Evolutionary conservation across 1,140 invertebrate species (phyloP).

Genomic region (Calephelis nemesis): DNA sequence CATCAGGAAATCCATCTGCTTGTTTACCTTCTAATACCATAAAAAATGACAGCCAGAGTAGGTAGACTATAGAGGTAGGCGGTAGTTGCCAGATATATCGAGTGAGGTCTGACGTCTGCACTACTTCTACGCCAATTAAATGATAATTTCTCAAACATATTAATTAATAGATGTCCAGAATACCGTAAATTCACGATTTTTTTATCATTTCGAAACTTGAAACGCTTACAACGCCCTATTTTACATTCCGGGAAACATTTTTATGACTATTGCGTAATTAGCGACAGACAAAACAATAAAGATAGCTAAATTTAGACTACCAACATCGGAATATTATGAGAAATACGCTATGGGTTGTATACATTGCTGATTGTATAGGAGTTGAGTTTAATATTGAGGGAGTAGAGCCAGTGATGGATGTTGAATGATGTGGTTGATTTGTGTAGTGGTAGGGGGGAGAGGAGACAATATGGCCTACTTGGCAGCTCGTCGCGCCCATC

Average conservation of each 20-base stretch:
- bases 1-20: no score
- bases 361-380: conserved; percentile 31
- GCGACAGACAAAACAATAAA: conserved; percentile 58
- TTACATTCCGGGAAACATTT: conserved; percentile 45
- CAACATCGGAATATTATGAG: conserved; percentile 20
- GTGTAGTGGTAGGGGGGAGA: conserved; percentile 34
- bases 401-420: conserved; percentile 31
- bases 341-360: conserved; percentile 21
- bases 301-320: conserved; percentile 44
- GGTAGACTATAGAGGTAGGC: no score
- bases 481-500: conserved; percentile 46
- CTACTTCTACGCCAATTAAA: background rate
- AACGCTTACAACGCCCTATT: conserved; percentile 41
- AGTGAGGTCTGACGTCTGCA: no score
- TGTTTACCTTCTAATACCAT: no score
- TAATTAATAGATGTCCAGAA: conserved; percentile 6
- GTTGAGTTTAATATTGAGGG: background rate
- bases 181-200: background rate
- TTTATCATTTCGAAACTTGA: conserved; percentile 48
- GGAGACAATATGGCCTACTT: conserved; percentile 58
- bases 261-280: conserved; percentile 51
- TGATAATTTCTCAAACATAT: background rate
- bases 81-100: no score
- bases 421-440: background rate
- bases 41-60: no score